Percentiles rank a stretch among this genome's conserved stretches.
Conservation (phyloP, 2,888 invertebrate genomes). For the Microctonus hyperodae region DNA sequence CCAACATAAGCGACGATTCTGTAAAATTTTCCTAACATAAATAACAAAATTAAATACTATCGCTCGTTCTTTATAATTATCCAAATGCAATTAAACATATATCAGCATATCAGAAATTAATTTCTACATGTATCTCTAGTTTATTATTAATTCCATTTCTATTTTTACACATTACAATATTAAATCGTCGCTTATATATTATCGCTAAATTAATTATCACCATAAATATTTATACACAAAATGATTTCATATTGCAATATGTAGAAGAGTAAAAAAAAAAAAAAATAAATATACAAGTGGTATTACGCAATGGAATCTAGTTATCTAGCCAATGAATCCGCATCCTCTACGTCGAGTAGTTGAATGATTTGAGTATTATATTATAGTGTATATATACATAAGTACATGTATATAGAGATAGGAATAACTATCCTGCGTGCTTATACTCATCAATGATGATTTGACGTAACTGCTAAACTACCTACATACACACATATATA, state of each 20-base stretch:
- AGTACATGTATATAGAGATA: conserved; percentile 30
- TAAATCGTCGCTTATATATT: background rate
- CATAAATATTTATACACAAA: background rate
- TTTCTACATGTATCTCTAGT: background rate
- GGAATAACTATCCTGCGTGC: background rate
- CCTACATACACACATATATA: conserved; percentile 51
- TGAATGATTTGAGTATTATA: conserved; percentile 21
- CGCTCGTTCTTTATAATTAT: background rate
- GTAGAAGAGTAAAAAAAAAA: background rate
- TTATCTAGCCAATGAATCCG: conserved; percentile 61
- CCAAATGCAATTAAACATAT: background rate
- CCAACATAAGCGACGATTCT: background rate
- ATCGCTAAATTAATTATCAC: no score
- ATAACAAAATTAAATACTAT: background rate
- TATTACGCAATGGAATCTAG: conserved; percentile 62
- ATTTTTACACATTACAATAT: conserved; percentile 4
- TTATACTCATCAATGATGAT: conserved; percentile 43
- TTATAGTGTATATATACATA: conserved; percentile 16
- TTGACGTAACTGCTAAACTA: conserved; percentile 54
- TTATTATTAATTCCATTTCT: background rate
- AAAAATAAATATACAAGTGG: conserved; percentile 3
- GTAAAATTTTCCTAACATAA: background rate
- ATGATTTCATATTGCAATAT: background rate
- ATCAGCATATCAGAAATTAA: background rate
- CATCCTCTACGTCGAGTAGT: conserved; percentile 52